Evolutionary conservation across 2,888 invertebrate genomes (phyloP).

Genomic region (Strigamia transsilvanica): DNA sequence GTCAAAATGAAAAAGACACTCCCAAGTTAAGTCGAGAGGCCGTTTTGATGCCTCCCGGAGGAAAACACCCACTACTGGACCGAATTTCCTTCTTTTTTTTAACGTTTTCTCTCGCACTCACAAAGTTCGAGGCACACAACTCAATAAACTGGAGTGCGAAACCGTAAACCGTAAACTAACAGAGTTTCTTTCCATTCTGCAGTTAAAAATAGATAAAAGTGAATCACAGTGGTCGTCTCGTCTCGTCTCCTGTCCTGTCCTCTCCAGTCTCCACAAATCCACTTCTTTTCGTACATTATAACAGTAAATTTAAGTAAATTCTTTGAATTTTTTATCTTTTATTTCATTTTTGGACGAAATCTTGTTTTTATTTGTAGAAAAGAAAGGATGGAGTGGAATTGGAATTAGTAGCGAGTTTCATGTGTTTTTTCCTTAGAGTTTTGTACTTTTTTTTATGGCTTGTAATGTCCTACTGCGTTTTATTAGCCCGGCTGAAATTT

Average conservation of each 20-base stretch:
- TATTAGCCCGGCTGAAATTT: not conserved
- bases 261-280: too few relatives aligned
- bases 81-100: not conserved
- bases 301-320: not conserved
- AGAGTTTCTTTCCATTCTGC: conserved; percentile 9
- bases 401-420: conserved; percentile 14
- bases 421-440: not conserved
- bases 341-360: not conserved
- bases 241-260: not conserved
- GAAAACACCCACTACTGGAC: conserved; percentile 5
- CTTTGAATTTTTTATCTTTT: not conserved
- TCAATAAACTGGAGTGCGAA: conserved; percentile 23
- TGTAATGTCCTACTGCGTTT: not conserved
- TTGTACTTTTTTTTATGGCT: conserved; percentile 14
- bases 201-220: conserved; percentile 28
- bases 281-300: not conserved
- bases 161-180: conserved; percentile 34
- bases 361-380: not conserved
- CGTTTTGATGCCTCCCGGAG: conserved; percentile 5
- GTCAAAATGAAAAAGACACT: conserved; percentile 6
- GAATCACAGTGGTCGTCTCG: not conserved
- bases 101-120: conserved; percentile 21
- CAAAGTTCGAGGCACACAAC: conserved; percentile 14
- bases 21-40: conserved; percentile 13
- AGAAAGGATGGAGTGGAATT: not conserved